A percentile compares a stretch with the other conserved stretches of the same genome.
These are phyloP conservation scores for Xiphophorus maculatus DNA, from an alignment of 2,113 vertebrate species.

Conservation along the genomic window DNA sequence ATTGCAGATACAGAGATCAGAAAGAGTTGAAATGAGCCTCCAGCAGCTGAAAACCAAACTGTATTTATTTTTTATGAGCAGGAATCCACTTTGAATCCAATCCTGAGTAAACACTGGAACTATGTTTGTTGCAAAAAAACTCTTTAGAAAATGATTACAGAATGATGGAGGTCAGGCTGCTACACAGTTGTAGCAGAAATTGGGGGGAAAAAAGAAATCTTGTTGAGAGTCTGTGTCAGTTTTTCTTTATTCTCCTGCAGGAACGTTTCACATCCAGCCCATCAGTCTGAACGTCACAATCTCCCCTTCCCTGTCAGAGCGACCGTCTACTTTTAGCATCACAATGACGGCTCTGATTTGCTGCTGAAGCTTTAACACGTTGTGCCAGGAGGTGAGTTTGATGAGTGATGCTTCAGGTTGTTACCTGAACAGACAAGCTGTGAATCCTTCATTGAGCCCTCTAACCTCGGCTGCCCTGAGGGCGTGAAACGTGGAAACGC, in stretches of 20 bases:
- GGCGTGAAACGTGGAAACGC: neutral
- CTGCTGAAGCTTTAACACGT: neutral
- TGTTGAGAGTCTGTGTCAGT: neutral
- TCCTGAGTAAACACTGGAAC: too few relatives aligned
- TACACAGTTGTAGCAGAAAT: neutral
- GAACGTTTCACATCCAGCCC: conserved; percentile 14
- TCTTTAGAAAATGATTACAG: too few relatives aligned
- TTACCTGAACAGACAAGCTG: conserved; percentile 29
- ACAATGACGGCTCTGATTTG: neutral
- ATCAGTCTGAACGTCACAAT: neutral
- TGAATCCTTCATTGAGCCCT: neutral
- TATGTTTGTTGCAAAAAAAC: too few relatives aligned
- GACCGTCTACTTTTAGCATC: neutral
- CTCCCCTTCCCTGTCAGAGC: neutral
- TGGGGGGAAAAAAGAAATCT: neutral
- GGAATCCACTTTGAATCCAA: too few relatives aligned
- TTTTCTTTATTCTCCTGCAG: conserved; percentile 18
- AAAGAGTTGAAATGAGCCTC: too few relatives aligned
- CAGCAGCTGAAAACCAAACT: too few relatives aligned
- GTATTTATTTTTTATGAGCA: too few relatives aligned
- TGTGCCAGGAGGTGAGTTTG: neutral
- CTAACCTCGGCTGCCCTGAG: neutral
- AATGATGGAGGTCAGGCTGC: conserved; percentile 5
- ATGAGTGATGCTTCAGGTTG: conserved; percentile 5
- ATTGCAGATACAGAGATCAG: too few relatives aligned